These are phyloP conservation scores for Bambusicola thoracicus DNA, from an alignment of 2,113 vertebrate species.

Conservation along the genomic window DNA sequence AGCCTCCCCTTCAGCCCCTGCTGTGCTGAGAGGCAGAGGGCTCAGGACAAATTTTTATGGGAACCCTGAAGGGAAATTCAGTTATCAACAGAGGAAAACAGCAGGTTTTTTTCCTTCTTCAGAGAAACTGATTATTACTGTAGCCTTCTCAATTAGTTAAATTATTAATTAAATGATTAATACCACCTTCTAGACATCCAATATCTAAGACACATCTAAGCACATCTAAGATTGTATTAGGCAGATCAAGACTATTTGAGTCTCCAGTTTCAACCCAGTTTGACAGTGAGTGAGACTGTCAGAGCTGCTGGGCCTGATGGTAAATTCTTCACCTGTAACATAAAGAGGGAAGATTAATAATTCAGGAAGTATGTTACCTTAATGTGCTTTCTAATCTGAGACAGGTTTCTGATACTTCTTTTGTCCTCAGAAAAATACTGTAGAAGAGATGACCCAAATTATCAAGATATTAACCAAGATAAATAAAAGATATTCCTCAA, in stretches of 20 bases:
- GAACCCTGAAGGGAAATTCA: neutral
- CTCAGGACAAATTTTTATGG: neutral
- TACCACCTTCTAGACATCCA: neutral
- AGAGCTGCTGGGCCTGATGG: neutral
- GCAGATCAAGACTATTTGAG: neutral
- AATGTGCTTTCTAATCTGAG: neutral
- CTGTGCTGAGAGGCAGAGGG: neutral
- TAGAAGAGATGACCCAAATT: neutral
- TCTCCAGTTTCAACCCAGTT: conserved; percentile 14
- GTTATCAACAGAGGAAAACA: neutral
- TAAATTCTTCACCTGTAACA: conserved; percentile 44
- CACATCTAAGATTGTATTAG: neutral
- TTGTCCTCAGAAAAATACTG: neutral
- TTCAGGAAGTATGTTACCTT: neutral
- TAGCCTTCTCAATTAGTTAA: neutral
- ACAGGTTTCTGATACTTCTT: neutral
- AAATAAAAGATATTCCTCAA: neutral
- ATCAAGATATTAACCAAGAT: neutral
- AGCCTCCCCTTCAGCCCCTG: neutral
- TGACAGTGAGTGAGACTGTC: neutral
- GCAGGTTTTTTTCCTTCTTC: neutral
- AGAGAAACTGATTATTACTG: neutral
- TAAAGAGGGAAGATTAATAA: conserved; percentile 48
- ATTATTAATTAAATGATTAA: neutral
- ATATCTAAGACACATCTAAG: neutral